Percentiles rank a stretch among this genome's conserved stretches.
Conservation (phyloP, 2,888 invertebrate species). For the Ligdia adustata region DNA sequence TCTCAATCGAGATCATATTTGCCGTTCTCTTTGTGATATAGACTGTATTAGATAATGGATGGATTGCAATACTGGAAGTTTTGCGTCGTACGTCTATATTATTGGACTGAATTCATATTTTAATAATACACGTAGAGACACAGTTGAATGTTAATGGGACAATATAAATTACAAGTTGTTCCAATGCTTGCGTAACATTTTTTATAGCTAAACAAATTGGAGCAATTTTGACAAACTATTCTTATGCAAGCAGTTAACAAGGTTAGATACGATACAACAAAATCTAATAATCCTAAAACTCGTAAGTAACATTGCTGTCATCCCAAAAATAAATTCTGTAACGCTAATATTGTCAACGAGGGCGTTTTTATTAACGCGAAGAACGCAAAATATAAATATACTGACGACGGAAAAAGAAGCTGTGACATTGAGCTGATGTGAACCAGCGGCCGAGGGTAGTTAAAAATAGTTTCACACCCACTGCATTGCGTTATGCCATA, state of each 20-base stretch:
- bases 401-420: constrained; percentile 48
- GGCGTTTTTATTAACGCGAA: constrained; percentile 30
- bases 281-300: too few relatives aligned
- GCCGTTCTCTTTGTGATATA: constrained; percentile 42
- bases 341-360: constrained; percentile 25
- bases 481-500: constrained; percentile 50
- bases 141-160: not conserved
- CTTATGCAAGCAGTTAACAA: too few relatives aligned
- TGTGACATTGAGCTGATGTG: constrained; percentile 74
- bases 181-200: constrained; percentile 4
- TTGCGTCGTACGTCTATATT: constrained; percentile 10
- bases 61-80: constrained; percentile 8
- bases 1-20: constrained; percentile 54
- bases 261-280: too few relatives aligned
- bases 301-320: too few relatives aligned
- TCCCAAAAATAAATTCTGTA: constrained; percentile 8
- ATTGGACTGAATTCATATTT: constrained; percentile 4
- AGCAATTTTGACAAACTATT: constrained; percentile 1
- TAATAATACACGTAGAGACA: constrained; percentile 5
- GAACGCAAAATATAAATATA: constrained; percentile 54
- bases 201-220: not conserved
- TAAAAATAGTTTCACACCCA: constrained; percentile 76
- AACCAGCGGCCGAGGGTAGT: constrained; percentile 62
- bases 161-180: constrained; percentile 1
- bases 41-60: constrained; percentile 38